Conservation (phyloP, 2,888 invertebrate species). For the Patella ulyssiponensis region DNA sequence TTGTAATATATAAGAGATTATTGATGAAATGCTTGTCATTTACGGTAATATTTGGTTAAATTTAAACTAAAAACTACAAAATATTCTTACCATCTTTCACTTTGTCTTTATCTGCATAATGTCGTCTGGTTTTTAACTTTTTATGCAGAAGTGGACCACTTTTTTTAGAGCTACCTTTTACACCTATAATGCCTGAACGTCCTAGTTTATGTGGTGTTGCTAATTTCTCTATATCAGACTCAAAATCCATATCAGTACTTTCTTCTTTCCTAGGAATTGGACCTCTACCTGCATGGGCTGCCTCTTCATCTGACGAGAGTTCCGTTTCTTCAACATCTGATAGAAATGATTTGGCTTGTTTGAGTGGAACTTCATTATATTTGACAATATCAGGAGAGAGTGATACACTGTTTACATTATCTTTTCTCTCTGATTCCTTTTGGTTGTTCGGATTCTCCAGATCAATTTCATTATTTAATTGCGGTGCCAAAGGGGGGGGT, state of each 20-base stretch:
- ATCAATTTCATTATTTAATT: no score
- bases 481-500: no score
- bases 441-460: no score
- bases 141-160: conserved; percentile 12
- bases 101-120: neutral
- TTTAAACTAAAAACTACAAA: no score
- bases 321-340: conserved; percentile 19
- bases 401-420: no score
- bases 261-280: conserved; percentile 23
- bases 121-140: conserved; percentile 14
- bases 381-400: conserved; percentile 16
- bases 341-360: conserved; percentile 9
- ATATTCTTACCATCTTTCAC: neutral
- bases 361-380: conserved; percentile 17
- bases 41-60: no score
- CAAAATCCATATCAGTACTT: conserved; percentile 37
- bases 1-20: no score
- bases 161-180: conserved; percentile 19
- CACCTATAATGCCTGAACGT: conserved; percentile 6
- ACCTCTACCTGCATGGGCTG: neutral
- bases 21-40: no score
- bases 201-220: conserved; percentile 25
- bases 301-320: conserved; percentile 12
- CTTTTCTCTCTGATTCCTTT: no score
- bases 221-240: conserved; percentile 41